Conservation (phyloP, 1,140 invertebrate genomes). For the Brachionus calyciflorus region DNA sequence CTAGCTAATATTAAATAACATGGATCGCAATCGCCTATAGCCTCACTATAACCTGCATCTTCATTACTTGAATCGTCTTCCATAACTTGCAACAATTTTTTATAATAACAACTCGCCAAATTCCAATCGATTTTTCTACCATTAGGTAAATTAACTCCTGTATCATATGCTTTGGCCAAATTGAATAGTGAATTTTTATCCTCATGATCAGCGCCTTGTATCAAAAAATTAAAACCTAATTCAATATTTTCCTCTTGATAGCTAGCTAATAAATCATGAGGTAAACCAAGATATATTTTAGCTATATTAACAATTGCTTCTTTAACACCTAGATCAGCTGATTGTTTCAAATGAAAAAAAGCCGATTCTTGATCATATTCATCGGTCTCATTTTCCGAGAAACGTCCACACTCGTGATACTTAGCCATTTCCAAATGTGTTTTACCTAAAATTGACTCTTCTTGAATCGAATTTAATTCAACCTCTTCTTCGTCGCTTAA, state of each 20-base stretch:
- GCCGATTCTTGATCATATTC: constrained; percentile 63
- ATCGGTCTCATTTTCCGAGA: constrained; percentile 53
- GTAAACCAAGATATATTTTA: constrained; percentile 62
- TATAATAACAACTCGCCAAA: constrained; percentile 49
- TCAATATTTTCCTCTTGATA: constrained; percentile 56
- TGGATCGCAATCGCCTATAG: constrained; percentile 52
- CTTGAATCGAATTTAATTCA: background rate
- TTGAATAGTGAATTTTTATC: constrained; percentile 64
- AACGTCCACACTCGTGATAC: constrained; percentile 66
- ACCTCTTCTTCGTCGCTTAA: background rate
- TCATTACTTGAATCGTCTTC: constrained; percentile 62
- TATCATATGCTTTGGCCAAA: constrained; percentile 64
- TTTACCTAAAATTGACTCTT: constrained; percentile 53
- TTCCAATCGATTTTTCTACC: constrained; percentile 14
- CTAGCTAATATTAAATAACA: constrained; percentile 61
- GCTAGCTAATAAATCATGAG: constrained; percentile 62
- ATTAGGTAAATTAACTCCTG: constrained; percentile 58
- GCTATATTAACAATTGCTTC: constrained; percentile 64
- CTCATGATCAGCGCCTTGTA: constrained; percentile 62
- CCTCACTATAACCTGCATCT: constrained; percentile 57
- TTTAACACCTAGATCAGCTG: constrained; percentile 63
- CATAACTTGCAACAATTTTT: constrained; percentile 59
- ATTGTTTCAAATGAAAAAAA: constrained; percentile 64
- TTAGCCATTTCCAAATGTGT: constrained; percentile 66
- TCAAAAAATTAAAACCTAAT: constrained; percentile 61